Evolutionary conservation across 2,113 vertebrate species (phyloP), one percentile per base, ranked within the genome.

Genomic region (Morone saxatilis): DNA sequence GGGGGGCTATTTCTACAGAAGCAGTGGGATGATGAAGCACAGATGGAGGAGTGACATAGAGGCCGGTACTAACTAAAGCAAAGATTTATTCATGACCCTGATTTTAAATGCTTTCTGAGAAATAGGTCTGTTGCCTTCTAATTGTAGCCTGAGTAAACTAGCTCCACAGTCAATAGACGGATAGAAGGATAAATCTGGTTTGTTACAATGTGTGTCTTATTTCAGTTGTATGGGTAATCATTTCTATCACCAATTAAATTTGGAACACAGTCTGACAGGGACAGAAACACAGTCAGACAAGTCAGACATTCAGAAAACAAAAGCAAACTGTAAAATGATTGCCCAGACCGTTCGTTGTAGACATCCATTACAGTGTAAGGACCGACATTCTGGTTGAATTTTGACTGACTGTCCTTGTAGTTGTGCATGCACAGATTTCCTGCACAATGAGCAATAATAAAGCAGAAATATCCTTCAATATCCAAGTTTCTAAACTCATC

Each of bases 81-180:
- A 80, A 65, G 67, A 82, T 78, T 76, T 77, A 86, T 77, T 76
- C 63, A 76, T 56, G 78, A 80, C 62, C 65, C 76, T 86, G 61
- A 69, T 53, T 76, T 66, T 8, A 79, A 66, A 62, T 17, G 45
- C 78, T 53, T 59, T 63, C 38, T 53, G 40, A 83, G 17, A 67
- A 82, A 76, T 22, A 71, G 57, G 16, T 40, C 43, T 1, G 66
- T 14, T 16, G n/a, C 12, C 9, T 17, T 56, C 66, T 62, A 19
- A 43, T 53, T 71, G 73, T 13, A 14, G 20, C 76, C 65, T 5
- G 9, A 22, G 10, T 17, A 31, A 57, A 77, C 1, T 5, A 3
- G 14, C 59, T 56, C 73, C 6, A 3, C 48, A 10, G 13, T 14
- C 51, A 51, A 36, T 16, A 1, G 65, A 80, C 5, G 14, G 14